Evolutionary conservation across 2,888 invertebrate species (phyloP), one percentile per base, ranked within the genome.

Genomic region (Hylaea fasciaria): DNA sequence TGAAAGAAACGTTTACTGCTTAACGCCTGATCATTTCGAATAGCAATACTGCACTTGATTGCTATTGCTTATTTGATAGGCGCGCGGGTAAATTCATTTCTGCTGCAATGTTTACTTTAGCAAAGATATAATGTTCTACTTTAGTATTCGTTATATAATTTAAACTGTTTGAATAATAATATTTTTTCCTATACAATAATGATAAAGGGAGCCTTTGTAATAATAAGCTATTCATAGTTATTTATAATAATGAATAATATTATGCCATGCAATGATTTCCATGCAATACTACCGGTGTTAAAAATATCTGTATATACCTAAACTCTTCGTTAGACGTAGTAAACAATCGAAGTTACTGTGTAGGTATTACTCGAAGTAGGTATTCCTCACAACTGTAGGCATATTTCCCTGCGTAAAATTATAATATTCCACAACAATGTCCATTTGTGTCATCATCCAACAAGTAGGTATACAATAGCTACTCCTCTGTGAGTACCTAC

Each of bases 11-110:
- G 47, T 64, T 74, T 60, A 69, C 72, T 67, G 72, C 52, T 48
- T 62, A 53, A 49, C 82, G 89, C 87, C 87, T 87, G 79, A 69
- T 72, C 64, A 54, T 77, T 82, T 73, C 40, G 57, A 77, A 83
- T 78, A 83, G 86, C 87, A 86, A 82, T 76, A 37, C 64, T 53
- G 61, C 55, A 57, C 45, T 46, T 47, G 45, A 52, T 68, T 65
- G 62, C 73, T 73, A 61, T 68, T 57, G 57, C 59, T 60, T 72
- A 65, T 76, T 62, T 57, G 57, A 52, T 55, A 77, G 78, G 77
- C 57, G 58, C 49, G 54, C 13, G 12, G 55, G 43, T 54, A 35
- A 16, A 46, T 14, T 7, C 14, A 47, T 47, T 16, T 16, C 16
- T 35, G 12, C n/a, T 37, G 37, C 10, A n/a, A 37, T 12, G 37